Conservation (phyloP, 2,797 vertebrate species). For the Lithobates pipiens region DNA sequence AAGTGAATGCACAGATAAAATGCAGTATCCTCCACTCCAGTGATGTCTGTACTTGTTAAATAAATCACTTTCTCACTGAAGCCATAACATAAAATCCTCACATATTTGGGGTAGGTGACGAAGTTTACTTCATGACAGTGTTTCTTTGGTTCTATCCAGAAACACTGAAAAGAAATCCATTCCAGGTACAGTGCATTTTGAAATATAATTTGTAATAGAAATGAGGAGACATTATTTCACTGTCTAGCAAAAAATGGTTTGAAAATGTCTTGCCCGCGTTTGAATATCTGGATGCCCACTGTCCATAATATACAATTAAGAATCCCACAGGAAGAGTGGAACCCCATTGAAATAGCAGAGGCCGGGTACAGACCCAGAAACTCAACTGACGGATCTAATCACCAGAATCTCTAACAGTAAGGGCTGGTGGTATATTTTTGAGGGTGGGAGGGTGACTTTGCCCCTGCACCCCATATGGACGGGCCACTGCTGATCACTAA, state of each 20-base stretch:
- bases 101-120: conserved; percentile 14
- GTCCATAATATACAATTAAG: too few relatives aligned
- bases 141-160: neutral
- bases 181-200: neutral
- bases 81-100: neutral
- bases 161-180: neutral
- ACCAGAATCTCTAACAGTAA: too few relatives aligned
- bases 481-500: too few relatives aligned
- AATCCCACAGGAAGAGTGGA: neutral
- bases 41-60: conserved; percentile 1
- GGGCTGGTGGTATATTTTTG: too few relatives aligned
- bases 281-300: neutral
- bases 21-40: neutral
- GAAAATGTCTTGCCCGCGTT: too few relatives aligned
- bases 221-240: neutral
- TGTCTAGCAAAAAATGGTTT: neutral
- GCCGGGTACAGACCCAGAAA: too few relatives aligned
- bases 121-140: neutral
- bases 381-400: too few relatives aligned
- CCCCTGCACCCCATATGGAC: too few relatives aligned
- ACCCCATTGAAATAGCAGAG: too few relatives aligned
- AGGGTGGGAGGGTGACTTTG: too few relatives aligned
- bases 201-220: neutral
- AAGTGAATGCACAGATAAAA: conserved; percentile 17
- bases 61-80: neutral